These are phyloP conservation scores for Echeneis naucrates DNA, from an alignment of 2,797 vertebrate species.

Conservation along the genomic window DNA sequence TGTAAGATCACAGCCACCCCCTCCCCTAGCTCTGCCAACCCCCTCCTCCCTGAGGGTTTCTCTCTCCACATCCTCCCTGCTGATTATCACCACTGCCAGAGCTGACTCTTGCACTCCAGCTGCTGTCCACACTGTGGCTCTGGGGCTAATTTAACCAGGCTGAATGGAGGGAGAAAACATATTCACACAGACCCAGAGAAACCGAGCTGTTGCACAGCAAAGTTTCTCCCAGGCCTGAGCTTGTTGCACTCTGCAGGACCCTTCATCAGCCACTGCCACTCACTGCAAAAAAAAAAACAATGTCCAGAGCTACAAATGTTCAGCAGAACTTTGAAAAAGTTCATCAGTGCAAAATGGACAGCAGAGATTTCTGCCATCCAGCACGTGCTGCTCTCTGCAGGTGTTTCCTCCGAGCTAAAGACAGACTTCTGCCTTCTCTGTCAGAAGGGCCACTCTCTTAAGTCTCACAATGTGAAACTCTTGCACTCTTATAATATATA, in stretches of 20 bases:
- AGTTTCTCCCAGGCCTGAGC: constrained; percentile 32
- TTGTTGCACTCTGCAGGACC: constrained; percentile 31
- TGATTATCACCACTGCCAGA: constrained; percentile 85
- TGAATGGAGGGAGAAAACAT: constrained; percentile 75
- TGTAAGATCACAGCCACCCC: constrained; percentile 81
- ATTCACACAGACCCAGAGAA: constrained; percentile 69
- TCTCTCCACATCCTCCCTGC: constrained; percentile 84
- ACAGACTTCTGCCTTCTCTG: constrained; percentile 47
- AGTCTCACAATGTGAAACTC: constrained; percentile 53
- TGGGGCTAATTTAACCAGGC: constrained; percentile 82
- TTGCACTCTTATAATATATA: constrained; percentile 51
- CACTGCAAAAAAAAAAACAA: constrained; percentile 40
- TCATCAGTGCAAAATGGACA: constrained; percentile 59
- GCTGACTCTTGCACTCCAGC: constrained; percentile 83
- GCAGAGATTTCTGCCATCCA: constrained; percentile 34
- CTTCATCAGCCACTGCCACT: constrained; percentile 32
- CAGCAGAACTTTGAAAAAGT: constrained; percentile 50
- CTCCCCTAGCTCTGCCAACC: constrained; percentile 34
- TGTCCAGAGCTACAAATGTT: constrained; percentile 63
- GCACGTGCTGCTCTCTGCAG: constrained; percentile 70
- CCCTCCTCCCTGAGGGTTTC: constrained; percentile 74
- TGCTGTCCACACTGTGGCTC: constrained; percentile 82
- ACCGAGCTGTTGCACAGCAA: constrained; percentile 26
- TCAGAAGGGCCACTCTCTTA: constrained; percentile 58
- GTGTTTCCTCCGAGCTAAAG: constrained; percentile 75